Base-by-base conservation (phyloP, 2,797 vertebrate genomes). In the Alcedo atthis region DNA sequence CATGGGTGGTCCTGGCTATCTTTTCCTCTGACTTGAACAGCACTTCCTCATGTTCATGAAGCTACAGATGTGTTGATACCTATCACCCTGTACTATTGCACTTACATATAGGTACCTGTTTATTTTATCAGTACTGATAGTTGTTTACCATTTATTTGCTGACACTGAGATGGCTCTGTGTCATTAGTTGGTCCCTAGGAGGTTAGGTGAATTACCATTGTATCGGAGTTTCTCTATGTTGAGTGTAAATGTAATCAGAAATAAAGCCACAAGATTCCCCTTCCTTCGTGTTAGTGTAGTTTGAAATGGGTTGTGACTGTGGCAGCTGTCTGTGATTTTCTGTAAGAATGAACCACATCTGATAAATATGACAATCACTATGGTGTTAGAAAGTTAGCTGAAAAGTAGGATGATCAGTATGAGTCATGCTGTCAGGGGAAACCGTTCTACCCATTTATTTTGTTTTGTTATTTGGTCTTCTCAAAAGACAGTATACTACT, bases 281-380 rank as follows among this genome's bases (percentile, higher is more conserved):
- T 85, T 96, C 77, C 64, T 80, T 93, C 67, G 7, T 79, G 77
- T 87, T 92, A 64, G 28, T 92, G 48, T 84, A 92, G 74, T 90
- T 91, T 92, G 68, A 97, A 96, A 95, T 85, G 89, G 83, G 78
- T 87, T 95, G 51, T 82, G 70, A 91, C 58, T 91, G 61, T 95
- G 93, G 87, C 83, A 96, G 95, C 67, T 85, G 45, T 69, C 92
- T 97, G 92, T 95, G 95, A 95, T 79, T 96, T 97, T 97, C 95
- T 97, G 62, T 96, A 95, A 95, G 90, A 95, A 95, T 89, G 87
- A 95, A 91, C 94, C 89, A 87, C 67, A 89, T 87, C 91, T 83
- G n/a, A 85, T 91, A 92, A 91, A 95, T 77, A 91, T 90, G 92
- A 92, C 66, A 96, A 89, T 93, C 93, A 86, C 70, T 76, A 54